Percentiles rank a stretch among this genome's conserved stretches.
Conservation (phyloP, 1,140 invertebrate species). For the Coptotermes formosanus region DNA sequence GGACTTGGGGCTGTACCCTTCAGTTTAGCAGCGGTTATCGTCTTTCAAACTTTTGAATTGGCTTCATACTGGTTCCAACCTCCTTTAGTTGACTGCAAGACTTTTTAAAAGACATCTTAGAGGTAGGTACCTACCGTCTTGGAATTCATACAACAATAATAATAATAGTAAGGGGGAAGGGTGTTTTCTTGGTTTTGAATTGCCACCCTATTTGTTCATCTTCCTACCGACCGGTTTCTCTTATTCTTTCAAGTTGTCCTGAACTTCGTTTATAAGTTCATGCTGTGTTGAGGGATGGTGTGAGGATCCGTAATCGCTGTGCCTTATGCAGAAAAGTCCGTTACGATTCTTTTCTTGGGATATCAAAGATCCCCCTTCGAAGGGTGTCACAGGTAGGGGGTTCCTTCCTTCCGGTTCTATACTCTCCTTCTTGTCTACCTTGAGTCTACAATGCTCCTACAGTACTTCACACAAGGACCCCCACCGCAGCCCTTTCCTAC, state of each 20-base stretch:
- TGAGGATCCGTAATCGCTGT: background rate
- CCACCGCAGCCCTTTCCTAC: background rate
- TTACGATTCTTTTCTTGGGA: constrained; percentile 10
- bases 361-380: constrained; percentile 17
- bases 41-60: constrained; percentile 6
- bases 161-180: background rate
- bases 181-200: background rate
- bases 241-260: background rate
- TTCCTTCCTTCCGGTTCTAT: constrained; percentile 13
- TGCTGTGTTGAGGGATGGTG: too few species aligned
- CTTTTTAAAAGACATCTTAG: background rate
- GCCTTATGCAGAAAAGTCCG: background rate
- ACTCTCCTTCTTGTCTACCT: constrained; percentile 3
- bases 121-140: background rate
- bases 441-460: background rate
- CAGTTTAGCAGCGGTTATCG: background rate
- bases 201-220: background rate
- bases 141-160: background rate
- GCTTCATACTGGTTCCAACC: constrained; percentile 12
- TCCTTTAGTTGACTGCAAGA: constrained; percentile 11
- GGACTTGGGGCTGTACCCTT: background rate
- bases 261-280: too few species aligned
- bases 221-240: background rate
- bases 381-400: background rate
- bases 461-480: constrained; percentile 17